Conservation (phyloP, 2,113 vertebrate species). For the Genyomyrus donnyi region DNA sequence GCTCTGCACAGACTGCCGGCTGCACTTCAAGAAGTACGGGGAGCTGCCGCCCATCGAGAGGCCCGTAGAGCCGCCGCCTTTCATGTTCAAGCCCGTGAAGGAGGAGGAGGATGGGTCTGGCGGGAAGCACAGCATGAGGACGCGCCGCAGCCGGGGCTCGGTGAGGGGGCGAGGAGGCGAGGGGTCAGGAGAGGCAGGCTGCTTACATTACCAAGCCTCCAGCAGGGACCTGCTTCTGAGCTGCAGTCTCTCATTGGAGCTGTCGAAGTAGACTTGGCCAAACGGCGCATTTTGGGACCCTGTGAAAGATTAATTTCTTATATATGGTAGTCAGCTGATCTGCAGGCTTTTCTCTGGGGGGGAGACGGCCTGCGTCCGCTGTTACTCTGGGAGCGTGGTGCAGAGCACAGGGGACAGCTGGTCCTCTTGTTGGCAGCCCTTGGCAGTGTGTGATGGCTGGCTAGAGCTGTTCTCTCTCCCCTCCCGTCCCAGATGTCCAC, state of each 20-base stretch:
- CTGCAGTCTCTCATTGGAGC: background rate
- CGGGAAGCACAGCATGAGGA: conserved; percentile 97
- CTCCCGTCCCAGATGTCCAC: conserved; percentile 74
- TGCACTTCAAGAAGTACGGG: conserved; percentile 92
- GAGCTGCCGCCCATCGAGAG: conserved; percentile 85
- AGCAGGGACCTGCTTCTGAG: background rate
- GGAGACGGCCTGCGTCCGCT: background rate
- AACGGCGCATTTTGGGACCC: background rate
- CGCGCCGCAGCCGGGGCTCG: conserved; percentile 84
- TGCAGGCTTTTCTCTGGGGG: background rate
- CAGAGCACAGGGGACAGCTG: background rate
- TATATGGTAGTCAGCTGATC: background rate
- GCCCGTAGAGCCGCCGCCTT: conserved; percentile 75
- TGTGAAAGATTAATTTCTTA: background rate
- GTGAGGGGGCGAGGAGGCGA: conserved; percentile 51
- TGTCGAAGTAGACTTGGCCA: background rate
- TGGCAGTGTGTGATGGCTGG: background rate
- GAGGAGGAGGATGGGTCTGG: conserved; percentile 89
- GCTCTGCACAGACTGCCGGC: conserved; percentile 81
- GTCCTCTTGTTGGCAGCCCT: background rate
- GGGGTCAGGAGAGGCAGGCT: background rate
- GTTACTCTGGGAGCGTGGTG: background rate
- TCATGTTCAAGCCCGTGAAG: conserved; percentile 97
- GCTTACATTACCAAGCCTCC: background rate
- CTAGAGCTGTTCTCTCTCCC: background rate